These are phyloP conservation scores for Trichoplusia ni DNA, from an alignment of 1,140 invertebrate species.

Conservation along the genomic window DNA sequence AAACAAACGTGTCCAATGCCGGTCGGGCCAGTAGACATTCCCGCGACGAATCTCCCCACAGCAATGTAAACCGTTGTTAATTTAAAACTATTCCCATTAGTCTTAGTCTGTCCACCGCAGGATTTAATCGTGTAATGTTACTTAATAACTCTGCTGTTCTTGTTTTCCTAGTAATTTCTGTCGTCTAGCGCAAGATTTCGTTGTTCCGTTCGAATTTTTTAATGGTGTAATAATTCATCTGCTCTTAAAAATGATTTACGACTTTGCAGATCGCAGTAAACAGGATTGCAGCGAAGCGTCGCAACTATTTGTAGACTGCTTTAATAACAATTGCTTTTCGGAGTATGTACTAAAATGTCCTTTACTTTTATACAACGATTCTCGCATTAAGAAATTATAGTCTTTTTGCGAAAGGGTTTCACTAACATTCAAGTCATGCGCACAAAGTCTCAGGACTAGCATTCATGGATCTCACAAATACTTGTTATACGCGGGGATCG, in stretches of 20 bases:
- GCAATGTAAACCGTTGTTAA: slow-evolving; percentile 1
- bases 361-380: no score
- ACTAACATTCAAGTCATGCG: no score
- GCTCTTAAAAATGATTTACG: slow-evolving; percentile 20
- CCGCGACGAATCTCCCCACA: neutral
- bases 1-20: slow-evolving; percentile 21
- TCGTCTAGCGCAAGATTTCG: neutral
- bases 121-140: slow-evolving; percentile 7
- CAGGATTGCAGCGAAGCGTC: neutral
- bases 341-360: no score
- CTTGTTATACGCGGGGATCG: no score
- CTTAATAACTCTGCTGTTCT: slow-evolving; percentile 9
- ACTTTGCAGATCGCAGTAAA: slow-evolving; percentile 2
- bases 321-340: no score
- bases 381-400: no score
- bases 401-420: no score
- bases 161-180: slow-evolving; percentile 9
- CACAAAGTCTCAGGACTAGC: no score
- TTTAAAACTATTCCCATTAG: slow-evolving; percentile 13
- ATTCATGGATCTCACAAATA: no score
- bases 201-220: slow-evolving; percentile 7
- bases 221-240: slow-evolving; percentile 17
- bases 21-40: neutral
- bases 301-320: neutral
- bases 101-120: slow-evolving; percentile 2